Base-by-base conservation (phyloP, 2,888 invertebrate genomes). In the Lepas anatifera region DNA sequence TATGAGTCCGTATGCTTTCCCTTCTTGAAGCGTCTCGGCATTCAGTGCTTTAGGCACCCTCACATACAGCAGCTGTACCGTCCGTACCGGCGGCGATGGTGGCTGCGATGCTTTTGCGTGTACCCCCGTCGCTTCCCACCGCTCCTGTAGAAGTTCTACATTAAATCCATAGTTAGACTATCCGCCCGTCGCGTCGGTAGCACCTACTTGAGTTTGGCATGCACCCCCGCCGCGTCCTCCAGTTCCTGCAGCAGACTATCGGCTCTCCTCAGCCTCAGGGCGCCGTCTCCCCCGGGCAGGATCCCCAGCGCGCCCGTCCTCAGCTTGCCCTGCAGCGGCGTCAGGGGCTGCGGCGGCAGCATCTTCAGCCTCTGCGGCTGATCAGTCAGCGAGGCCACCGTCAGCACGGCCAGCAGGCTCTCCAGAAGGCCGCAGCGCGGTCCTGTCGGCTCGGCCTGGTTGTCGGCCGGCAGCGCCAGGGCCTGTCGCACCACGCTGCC, bases 401-500 rank as follows among this genome's bases (percentile, higher is more conserved):
- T 27, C 66, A 66, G 66, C 25, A 66, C 39, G n/a, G 25, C 37
- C 27, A 66, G 41, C 39, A 66, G 66, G 39, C 27, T 37, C 66
- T 39, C 25, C 25, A 66, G 41, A 37, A 66, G 41, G 41, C 66
- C 66, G 37, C 25, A 4, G 27, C 66, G 66, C 27, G 41, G 39
- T n/a, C n/a, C n/a, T n/a, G n/a, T n/a, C n/a, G n/a, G n/a, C n/a
- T n/a, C n/a, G n/a, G n/a, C n/a, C 41, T 39, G 25, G 13, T 39
- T 39, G 66, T 18, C 66, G 25, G 41, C 22, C 11, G 66, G 1
- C 39, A 39, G 10, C n/a, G 66, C 37, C 66, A 66, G 25, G 16
- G 66, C 66, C 39, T 37, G 37, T 25, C 41, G 39, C 39, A 66
- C 66, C 39, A 39, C 66, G 66, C 66, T 11, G 37, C 66, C 66